Base-by-base conservation (phyloP, 2,113 vertebrate genomes). In the Alouatta palliata region DNA sequence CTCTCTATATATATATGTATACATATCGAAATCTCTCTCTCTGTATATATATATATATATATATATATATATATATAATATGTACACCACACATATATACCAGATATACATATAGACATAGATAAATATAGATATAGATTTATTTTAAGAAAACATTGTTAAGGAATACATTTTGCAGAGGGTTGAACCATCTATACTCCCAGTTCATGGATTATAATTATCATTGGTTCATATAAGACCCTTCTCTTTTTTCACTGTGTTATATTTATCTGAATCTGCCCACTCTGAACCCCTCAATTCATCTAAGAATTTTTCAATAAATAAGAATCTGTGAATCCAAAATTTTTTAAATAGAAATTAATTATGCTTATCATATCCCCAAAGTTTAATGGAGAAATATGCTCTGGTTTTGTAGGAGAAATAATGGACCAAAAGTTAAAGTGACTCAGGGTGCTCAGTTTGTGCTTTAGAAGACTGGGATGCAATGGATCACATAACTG, bases 291-390 rank as follows among this genome's bases (percentile, higher is more conserved):
- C 2, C 27, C 32, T 11, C 14, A 56, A 37, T 25, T 75, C 54
- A 56, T 54, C 7, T 35, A 56, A 86, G 21, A 16, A 19, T 40
- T 75, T 97, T 96, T 80, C 58, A 86, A 40, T 82, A 71, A 90
- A 47, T 76, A 95, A 80, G 35, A 94, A 52, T 6, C 43, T 16
- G 3, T 77, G 61, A 92, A 84, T 85, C 23, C 68, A 87, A 95
- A 79, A 6, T 89, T 21, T 94, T 94, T 93, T 76, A 61, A 19
- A 47, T 77, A 94, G 80, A 91, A 98, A 77, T 95, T 93, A 96
- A 95, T 89, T 85, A 76, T 71, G 30, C 27, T 81, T 82, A 71
- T 68, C 32, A 52, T 61, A 68, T 91, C 70, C 40, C 20, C 30
- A 87, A 79, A 86, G 37, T 40, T 91, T 90, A 92, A 64, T 30